Evolutionary conservation across 2,797 vertebrate genomes (phyloP), one percentile per base, ranked within the genome.

Genomic region (Scarus forsteni): DNA sequence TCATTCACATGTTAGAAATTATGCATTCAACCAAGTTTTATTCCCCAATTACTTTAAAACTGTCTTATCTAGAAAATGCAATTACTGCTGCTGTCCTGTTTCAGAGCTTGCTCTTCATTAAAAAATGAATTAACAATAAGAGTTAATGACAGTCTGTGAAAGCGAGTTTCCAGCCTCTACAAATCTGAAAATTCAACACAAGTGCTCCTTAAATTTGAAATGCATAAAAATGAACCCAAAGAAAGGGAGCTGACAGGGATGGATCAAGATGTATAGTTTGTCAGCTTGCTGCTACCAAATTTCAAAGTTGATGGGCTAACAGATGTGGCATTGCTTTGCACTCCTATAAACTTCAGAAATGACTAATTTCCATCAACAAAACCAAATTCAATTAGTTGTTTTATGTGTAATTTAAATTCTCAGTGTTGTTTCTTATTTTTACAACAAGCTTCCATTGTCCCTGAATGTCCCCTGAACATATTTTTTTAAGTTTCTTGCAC

Each of bases 1-100:
- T 69, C 15, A 15, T 12, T n/a, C 53, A 65, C 36, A 53, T 16
- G 73, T 39, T 51, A 14, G 34, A 66, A 56, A 74, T 61, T 3
- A 72, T 43, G 48, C 53, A 54, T 68, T 71, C 43, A 68, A 38
- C 12, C 8, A 46, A 49, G 46, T 77, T 83, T 73, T 8, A 51
- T 64, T 67, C 66, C 45, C 40, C 14, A 80, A 51, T 68, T 12
- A 63, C 49, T 60, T 11, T 44, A 43, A 77, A 64, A 46, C 15
- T 38, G 35, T 5, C 3, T 38, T 73, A 74, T 74, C 48, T 16
- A 8, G 44, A 53, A 69, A 80, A 77, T 12, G n/a, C 39, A 49
- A 64, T 66, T 35, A 56, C 53, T 52, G 60, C 18, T 46, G 51
- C 58, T 3, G 27, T 19, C 48, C 49, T 50, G 12, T 50, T 70